Evolutionary conservation across 2,888 invertebrate genomes (phyloP).

Genomic region (Hirtodrosophila cameraria): DNA sequence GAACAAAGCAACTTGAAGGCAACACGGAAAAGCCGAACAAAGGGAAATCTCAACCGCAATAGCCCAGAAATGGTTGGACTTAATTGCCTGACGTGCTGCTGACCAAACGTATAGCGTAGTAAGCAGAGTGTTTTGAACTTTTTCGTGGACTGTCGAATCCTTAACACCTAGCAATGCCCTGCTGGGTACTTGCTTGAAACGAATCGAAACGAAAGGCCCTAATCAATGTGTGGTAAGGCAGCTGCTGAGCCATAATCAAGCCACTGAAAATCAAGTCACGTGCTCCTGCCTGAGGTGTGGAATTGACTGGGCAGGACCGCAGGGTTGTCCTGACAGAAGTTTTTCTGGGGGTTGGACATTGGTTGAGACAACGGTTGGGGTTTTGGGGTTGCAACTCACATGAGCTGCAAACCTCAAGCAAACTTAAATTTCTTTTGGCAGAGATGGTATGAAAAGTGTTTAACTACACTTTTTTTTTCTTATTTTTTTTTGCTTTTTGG

Average conservation of each 20-base stretch:
- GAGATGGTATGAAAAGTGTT: slow-evolving; percentile 22
- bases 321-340: slow-evolving; percentile 43
- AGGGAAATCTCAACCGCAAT: slow-evolving; percentile 59
- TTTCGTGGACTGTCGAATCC: slow-evolving; percentile 25
- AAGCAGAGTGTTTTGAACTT: slow-evolving; percentile 9
- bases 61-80: slow-evolving; percentile 48
- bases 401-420: slow-evolving; percentile 38
- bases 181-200: slow-evolving; percentile 6
- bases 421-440: slow-evolving; percentile 56
- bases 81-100: slow-evolving; percentile 60
- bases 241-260: slow-evolving; percentile 62
- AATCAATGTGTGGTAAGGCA: slow-evolving; percentile 23
- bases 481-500: no score
- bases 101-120: slow-evolving; percentile 25
- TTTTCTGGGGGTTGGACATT: slow-evolving; percentile 10
- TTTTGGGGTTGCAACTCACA: slow-evolving; percentile 31
- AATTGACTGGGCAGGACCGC: slow-evolving; percentile 48
- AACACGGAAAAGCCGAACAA: slow-evolving; percentile 33
- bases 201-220: slow-evolving; percentile 10
- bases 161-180: slow-evolving; percentile 33
- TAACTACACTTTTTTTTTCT: slow-evolving; percentile 22
- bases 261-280: slow-evolving; percentile 72
- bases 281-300: slow-evolving; percentile 62
- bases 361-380: background rate
- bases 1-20: slow-evolving; percentile 30